These are phyloP conservation scores for Acanthosepion pharaonis DNA, from an alignment of 2,888 invertebrate genomes.

Conservation along the genomic window DNA sequence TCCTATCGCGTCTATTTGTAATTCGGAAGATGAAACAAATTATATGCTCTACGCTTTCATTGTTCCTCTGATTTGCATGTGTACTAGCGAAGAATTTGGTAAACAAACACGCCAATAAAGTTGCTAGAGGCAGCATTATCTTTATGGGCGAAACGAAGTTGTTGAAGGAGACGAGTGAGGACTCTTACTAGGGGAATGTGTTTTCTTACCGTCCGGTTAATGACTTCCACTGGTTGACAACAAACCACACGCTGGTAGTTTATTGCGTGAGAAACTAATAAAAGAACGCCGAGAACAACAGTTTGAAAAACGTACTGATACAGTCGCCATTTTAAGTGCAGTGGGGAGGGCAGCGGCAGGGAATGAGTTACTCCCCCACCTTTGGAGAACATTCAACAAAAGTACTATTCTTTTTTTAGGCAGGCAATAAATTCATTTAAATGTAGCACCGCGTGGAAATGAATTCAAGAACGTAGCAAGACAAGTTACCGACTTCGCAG, in stretches of 20 bases:
- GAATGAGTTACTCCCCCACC: too few species aligned
- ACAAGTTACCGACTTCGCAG: background rate
- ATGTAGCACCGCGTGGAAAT: too few species aligned
- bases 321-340: background rate
- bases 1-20: background rate
- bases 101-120: conserved; percentile 14
- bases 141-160: background rate
- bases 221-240: background rate
- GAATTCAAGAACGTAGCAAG: too few species aligned
- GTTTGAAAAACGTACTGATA: background rate
- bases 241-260: background rate
- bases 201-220: background rate
- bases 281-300: background rate
- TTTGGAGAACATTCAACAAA: background rate
- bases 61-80: background rate
- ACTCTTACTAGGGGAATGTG: background rate
- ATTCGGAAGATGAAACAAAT: background rate
- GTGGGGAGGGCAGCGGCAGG: background rate
- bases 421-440: too few species aligned
- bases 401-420: too few species aligned
- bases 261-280: conserved; percentile 2
- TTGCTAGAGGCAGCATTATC: background rate
- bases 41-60: background rate
- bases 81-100: background rate
- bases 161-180: background rate